Percentiles rank a stretch among this genome's conserved stretches.
Conservation (phyloP, 2,113 vertebrate genomes). For the Ammodytes marinus region DNA sequence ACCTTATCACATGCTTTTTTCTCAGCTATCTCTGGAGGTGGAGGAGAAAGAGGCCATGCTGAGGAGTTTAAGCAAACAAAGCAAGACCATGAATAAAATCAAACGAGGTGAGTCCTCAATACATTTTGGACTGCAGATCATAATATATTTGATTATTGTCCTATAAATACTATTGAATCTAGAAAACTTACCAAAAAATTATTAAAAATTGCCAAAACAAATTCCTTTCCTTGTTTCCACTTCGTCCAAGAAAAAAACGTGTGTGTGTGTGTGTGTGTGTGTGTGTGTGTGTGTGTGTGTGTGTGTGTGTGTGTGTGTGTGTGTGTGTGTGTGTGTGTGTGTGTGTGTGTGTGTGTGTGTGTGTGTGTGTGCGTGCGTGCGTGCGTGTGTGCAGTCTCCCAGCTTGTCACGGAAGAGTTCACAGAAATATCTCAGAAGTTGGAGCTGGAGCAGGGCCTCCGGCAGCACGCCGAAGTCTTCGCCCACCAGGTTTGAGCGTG, state of each 20-base stretch:
- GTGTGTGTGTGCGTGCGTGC: conserved; percentile 11
- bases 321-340: conserved; percentile 13
- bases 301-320: conserved; percentile 15
- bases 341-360: conserved; percentile 11
- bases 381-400: conserved; percentile 79
- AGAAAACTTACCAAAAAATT: background rate
- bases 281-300: conserved; percentile 6
- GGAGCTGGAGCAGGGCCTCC: conserved; percentile 85
- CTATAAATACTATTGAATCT: background rate
- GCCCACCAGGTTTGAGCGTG: conserved; percentile 84
- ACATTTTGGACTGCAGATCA: background rate
- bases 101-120: conserved; percentile 79
- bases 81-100: conserved; percentile 81
- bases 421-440: conserved; percentile 83
- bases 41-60: conserved; percentile 78
- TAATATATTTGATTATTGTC: background rate
- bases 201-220: background rate
- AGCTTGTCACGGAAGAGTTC: conserved; percentile 85
- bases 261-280: background rate
- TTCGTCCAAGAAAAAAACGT: background rate
- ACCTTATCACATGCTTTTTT: background rate
- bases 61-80: conserved; percentile 76
- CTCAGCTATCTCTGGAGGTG: conserved; percentile 77
- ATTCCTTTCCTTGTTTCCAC: background rate
- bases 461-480: conserved; percentile 84